Conservation (phyloP, 2,888 invertebrate genomes). For the Troglohyphantes excavatus region DNA sequence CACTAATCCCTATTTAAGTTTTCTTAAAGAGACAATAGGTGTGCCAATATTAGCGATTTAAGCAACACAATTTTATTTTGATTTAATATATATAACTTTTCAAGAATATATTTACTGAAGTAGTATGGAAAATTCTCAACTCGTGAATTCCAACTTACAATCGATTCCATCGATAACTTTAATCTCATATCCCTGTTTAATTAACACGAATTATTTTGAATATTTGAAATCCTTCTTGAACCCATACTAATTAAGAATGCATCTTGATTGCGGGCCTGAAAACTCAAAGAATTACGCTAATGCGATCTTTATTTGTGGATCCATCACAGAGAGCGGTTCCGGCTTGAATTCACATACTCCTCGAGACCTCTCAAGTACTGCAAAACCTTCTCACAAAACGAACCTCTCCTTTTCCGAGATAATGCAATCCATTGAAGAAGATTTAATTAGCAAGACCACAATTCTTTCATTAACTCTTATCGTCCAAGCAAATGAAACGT, state of each 20-base stretch:
- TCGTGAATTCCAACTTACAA: too few relatives aligned
- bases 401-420: slow-evolving; percentile 32
- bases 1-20: too few relatives aligned
- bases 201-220: too few relatives aligned
- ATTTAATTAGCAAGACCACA: slow-evolving; percentile 60
- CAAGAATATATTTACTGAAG: too few relatives aligned
- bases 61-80: too few relatives aligned
- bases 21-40: too few relatives aligned
- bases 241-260: neutral
- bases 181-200: too few relatives aligned
- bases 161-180: too few relatives aligned
- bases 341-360: slow-evolving; percentile 4
- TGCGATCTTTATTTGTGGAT: neutral
- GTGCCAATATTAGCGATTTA: too few relatives aligned
- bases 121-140: too few relatives aligned
- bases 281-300: slow-evolving; percentile 28
- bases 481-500: slow-evolving; percentile 61
- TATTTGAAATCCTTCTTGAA: neutral
- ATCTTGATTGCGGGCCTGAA: neutral
- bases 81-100: too few relatives aligned
- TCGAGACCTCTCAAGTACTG: slow-evolving; percentile 7
- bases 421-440: slow-evolving; percentile 64
- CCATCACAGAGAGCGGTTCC: neutral
- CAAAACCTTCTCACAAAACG: slow-evolving; percentile 29
- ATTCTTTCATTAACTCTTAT: slow-evolving; percentile 74